Evolutionary conservation across 1,140 invertebrate genomes (phyloP).

Genomic region (silkworm (Bombyx mori)): DNA sequence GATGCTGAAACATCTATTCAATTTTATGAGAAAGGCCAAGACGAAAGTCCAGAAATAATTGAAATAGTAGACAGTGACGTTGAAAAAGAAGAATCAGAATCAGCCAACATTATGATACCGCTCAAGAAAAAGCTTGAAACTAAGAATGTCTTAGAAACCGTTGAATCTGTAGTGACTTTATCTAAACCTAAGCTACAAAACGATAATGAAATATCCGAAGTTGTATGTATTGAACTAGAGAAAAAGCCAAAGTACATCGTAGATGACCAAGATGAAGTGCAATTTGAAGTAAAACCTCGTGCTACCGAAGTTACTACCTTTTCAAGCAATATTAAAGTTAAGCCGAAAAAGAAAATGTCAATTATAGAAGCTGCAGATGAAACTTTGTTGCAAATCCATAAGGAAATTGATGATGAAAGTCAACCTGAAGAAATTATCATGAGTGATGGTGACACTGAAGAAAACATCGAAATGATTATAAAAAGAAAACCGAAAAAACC

Average conservation of each 20-base stretch:
- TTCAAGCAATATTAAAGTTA: conserved; percentile 81
- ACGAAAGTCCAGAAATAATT: conserved; percentile 72
- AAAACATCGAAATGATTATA: conserved; percentile 70
- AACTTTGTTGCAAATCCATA: conserved; percentile 77
- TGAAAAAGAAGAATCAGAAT: conserved; percentile 73
- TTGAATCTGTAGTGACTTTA: conserved; percentile 31
- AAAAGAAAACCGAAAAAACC: conserved; percentile 66
- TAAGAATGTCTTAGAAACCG: conserved; percentile 28
- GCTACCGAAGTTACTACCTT: conserved; percentile 75
- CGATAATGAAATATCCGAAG: conserved; percentile 53
- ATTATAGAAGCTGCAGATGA: conserved; percentile 80
- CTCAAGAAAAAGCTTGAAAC: conserved; percentile 32
- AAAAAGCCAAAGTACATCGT: conserved; percentile 47
- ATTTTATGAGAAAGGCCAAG: conserved; percentile 78
- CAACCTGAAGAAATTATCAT: conserved; percentile 56
- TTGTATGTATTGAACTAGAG: conserved; percentile 72
- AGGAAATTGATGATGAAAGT: conserved; percentile 77
- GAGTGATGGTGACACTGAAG: conserved; percentile 60
- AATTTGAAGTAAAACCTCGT: conserved; percentile 68
- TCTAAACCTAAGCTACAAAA: conserved; percentile 32
- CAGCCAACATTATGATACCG: conserved; percentile 43
- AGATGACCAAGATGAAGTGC: conserved; percentile 73
- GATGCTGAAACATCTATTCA: conserved; percentile 80
- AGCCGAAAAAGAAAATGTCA: conserved; percentile 75
- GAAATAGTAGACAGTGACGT: conserved; percentile 82